Conservation (phyloP, 1,140 invertebrate genomes). For the Scaptodrosophila lebanonensis region DNA sequence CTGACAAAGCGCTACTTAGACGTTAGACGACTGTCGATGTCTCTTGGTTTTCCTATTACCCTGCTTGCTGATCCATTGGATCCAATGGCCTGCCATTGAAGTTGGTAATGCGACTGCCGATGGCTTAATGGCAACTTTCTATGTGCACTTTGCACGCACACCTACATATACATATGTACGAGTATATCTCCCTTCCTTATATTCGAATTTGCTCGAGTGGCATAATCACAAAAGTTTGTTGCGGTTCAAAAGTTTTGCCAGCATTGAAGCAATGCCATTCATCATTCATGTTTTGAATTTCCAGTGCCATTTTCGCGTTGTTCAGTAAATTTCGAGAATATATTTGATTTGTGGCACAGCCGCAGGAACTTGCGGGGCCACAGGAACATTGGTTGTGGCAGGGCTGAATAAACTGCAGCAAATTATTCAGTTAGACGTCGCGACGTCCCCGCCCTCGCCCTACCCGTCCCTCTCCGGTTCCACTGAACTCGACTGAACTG, state of each 20-base stretch:
- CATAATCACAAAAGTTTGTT: conserved; percentile 42
- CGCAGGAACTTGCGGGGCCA: too few species aligned
- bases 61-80: conserved; percentile 57
- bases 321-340: conserved; percentile 31
- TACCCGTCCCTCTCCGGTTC: conserved; percentile 11
- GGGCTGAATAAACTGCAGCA: conserved; percentile 2
- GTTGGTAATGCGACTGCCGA: conserved; percentile 37
- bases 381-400: background rate
- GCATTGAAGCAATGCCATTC: conserved; percentile 29
- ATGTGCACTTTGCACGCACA: conserved; percentile 38
- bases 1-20: conserved; percentile 45
- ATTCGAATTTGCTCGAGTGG: conserved; percentile 32
- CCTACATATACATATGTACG: conserved; percentile 8
- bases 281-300: conserved; percentile 51
- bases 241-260: conserved; percentile 41
- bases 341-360: conserved; percentile 11
- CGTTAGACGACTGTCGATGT: conserved; percentile 37
- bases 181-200: too few species aligned
- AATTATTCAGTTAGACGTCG: conserved; percentile 27
- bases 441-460: conserved; percentile 12
- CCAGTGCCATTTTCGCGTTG: conserved; percentile 31
- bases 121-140: conserved; percentile 41
- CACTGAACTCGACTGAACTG: conserved; percentile 54
- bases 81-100: conserved; percentile 39
- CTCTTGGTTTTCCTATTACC: conserved; percentile 19